Conservation (phyloP, 2,888 invertebrate species). For the Eilema griseolum region DNA sequence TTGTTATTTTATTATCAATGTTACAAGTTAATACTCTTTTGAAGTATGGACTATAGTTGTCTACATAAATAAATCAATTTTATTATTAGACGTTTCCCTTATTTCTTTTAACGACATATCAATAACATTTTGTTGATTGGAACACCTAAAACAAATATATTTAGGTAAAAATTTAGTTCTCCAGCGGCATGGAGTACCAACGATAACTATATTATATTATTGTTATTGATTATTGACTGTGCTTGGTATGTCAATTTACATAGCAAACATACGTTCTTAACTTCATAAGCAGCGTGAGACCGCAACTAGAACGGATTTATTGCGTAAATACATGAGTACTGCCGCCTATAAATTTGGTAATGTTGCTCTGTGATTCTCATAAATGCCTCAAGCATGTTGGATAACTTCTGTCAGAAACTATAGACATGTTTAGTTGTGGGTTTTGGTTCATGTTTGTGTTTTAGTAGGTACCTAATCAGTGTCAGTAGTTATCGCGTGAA, state of each 20-base stretch:
- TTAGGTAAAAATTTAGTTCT: too few relatives aligned
- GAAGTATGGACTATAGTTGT: too few relatives aligned
- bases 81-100: too few relatives aligned
- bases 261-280: constrained; percentile 5
- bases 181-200: too few relatives aligned
- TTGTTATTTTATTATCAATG: too few relatives aligned
- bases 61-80: too few relatives aligned
- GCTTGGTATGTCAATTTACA: neutral
- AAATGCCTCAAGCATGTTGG: neutral
- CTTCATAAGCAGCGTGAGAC: constrained; percentile 20
- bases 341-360: constrained; percentile 11
- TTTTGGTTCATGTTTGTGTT: neutral
- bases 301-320: constrained; percentile 3
- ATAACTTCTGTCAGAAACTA: constrained; percentile 5
- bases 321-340: constrained; percentile 7
- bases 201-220: too few relatives aligned
- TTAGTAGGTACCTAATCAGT: neutral
- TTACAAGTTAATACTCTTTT: too few relatives aligned
- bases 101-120: too few relatives aligned
- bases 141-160: too few relatives aligned
- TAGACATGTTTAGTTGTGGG: neutral
- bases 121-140: too few relatives aligned
- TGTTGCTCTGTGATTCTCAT: neutral
- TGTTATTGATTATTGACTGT: neutral
- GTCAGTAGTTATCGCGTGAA: neutral